Evolutionary conservation across 2,113 vertebrate genomes (phyloP), one percentile per base, ranked within the genome.

Genomic region (Aegotheles bennettii): DNA sequence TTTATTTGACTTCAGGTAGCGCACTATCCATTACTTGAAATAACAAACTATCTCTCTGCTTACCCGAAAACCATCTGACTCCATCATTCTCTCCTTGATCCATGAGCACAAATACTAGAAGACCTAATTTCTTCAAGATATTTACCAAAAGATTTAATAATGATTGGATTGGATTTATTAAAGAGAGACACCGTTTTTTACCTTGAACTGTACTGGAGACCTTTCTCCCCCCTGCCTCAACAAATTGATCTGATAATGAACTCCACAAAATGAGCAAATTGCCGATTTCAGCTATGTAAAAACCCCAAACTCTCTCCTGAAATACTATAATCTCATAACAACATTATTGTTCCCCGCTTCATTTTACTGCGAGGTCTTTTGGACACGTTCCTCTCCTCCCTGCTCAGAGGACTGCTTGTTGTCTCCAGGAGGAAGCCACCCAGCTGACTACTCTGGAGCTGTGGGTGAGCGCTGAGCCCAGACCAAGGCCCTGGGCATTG

Each of bases 111-210:
- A 88, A 47, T 71, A 92, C 29, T 16, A 11, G 69, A 74, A 89
- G 90, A 63, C 40, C 63, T 93, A 67, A 90, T 73, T 95, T 95
- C 91, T 84, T 80, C 64, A 50, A 93, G 88, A 50, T 93, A 93
- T 93, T 96, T 94, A 81, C 77, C 77, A 60, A 95, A 95, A 93
- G 59, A 79, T 95, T 96, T 92, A 95, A 85, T 91, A 94, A 73
- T 61, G 50, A 95, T 93, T 89, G 94, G 75, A n/a, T 16, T 85
- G 60, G 96, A 84, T 93, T 97, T 95, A 86, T 90, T 92, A 96
- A 92, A 75, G 90, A 90, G 71, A 85, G 63, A 36, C 3, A 5
- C 74, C 63, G 8, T 61, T 89, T 83, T 94, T 94, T 70, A 64
- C 50, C 84, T 87, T 80, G 69, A 76, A 23, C n/a, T 11, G 48